Conservation (phyloP, 2,888 invertebrate genomes). For the Anthophora plumipes region DNA sequence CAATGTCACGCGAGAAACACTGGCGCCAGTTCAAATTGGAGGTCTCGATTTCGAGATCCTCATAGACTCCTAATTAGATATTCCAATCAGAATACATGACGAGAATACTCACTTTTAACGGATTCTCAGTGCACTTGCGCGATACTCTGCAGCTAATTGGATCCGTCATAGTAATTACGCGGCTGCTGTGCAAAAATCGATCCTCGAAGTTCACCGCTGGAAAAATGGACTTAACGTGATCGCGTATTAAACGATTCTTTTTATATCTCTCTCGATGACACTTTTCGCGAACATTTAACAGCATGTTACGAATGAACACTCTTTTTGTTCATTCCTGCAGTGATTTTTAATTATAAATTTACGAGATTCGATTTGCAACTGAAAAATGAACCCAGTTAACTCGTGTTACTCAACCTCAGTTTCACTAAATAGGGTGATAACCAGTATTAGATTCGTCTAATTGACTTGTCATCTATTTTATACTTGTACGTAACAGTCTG, state of each 20-base stretch:
- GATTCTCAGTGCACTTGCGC: conserved; percentile 49
- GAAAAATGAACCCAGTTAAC: too few species aligned
- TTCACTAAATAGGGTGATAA: too few species aligned
- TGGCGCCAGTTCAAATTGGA: conserved; percentile 60
- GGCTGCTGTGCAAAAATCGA: conserved; percentile 29
- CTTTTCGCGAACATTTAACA: too few species aligned
- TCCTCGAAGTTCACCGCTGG: neutral
- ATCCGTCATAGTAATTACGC: conserved; percentile 49
- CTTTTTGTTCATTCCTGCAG: too few species aligned
- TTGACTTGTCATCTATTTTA: too few species aligned
- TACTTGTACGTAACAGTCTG: too few species aligned
- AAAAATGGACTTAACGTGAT: neutral
- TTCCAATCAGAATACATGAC: conserved; percentile 70
- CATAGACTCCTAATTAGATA: conserved; percentile 67
- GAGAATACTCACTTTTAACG: conserved; percentile 66
- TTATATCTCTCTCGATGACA: too few species aligned
- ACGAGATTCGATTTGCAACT: too few species aligned
- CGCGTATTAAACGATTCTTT: neutral
- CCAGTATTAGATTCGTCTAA: too few species aligned
- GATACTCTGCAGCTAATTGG: conserved; percentile 52
- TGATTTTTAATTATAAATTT: too few species aligned
- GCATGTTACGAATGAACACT: too few species aligned
- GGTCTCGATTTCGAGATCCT: conserved; percentile 50
- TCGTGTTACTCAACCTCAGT: too few species aligned
- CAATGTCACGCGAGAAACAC: conserved; percentile 35